Evolutionary conservation across 2,113 vertebrate species (phyloP), one percentile per base, ranked within the genome.

Genomic region (Okapia johnstoni): DNA sequence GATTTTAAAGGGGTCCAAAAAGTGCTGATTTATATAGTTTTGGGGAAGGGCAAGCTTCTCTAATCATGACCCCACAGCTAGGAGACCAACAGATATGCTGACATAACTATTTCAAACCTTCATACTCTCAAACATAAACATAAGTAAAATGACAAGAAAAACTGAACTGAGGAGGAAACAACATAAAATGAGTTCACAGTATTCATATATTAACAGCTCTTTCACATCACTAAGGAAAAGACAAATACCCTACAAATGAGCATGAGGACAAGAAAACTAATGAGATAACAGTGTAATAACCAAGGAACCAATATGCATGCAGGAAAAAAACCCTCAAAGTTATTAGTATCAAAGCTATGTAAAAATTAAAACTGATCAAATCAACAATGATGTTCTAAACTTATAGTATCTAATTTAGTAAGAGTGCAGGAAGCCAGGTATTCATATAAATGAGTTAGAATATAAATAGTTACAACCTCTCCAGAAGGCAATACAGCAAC

Each of bases 401-500:
- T 73, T 61, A 85, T 61, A 79, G 43, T 36, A 80, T 28, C 19
- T 85, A 80, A 85, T 61, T 88, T 58, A 93, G n/a, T 85, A 93
- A 93, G n/a, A 96, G 83, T 57, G 5, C 25, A 85, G 26, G 16
- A 2, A 61, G 92, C 92, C 25, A 76, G 5, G 9, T 85, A 16
- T 1, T 36, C 63, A 85, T 6, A 93, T 80, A 91, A 93, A 94
- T 88, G 88, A 94, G 33, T 23, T 28, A 55, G 30, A 90, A 93
- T 30, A 85, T 36, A 79, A 87, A 79, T 28, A 89, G 26, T 85
- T 85, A 36, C 15, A 55, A 55, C 6, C 40, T 81, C 33, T 95
- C 84, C 70, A 60, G 87, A 88, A 97, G 43, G 50, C 60, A 93
- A 92, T 76, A 36, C 36, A 96, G 48, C 50, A 96, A 80, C 76